Base-by-base conservation (phyloP, 2,113 vertebrate species). In the Caretta caretta region DNA sequence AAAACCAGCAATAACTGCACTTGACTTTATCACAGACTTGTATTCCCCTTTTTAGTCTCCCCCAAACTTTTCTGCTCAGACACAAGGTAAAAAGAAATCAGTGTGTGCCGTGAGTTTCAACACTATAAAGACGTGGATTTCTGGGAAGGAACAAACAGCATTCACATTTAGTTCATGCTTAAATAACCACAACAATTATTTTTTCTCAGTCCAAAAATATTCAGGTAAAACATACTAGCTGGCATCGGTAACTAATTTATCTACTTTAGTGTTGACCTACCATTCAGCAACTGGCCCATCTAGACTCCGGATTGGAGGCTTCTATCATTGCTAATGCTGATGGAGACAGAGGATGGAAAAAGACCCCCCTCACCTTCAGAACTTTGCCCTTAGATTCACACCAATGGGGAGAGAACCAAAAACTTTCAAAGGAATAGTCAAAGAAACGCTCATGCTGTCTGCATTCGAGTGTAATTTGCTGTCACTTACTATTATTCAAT, bases 1-100 rank as follows among this genome's bases (percentile, higher is more conserved):
- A 91, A 92, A 93, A 38, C 50, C 84, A 94, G 27, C 20, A 91
- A 88, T 1, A 91, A n/a, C 12, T 10, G 1, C 92, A 89, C 82
- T 93, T 56, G 89, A 50, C 19, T 87, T 79, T 83, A 79, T 17
- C 85, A 95, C 3, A 80, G 35, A 14, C 49, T 25, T 92, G 90
- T 80, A 75, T 78, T 27, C 85, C 65, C 35, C 8, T 72, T 38
- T 38, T 22, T 22, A 72, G 62, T 20, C 65, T 72, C n/a, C 27
- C 19, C 35, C 93, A 0, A 14, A 78, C 2, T 27, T 78, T 78
- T 48, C 42, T 78, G 13, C 46, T 48, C 13, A 78, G 42, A 27
- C 24, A 48, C 25, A 48, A 48, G 42, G 46, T 48, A 27, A 78
- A 75, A 76, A 46, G 3, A 78, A 78, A 48, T 8, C 25, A 48